These are phyloP conservation scores for Callionymus lyra DNA, from an alignment of 2,113 vertebrate genomes.

Conservation along the genomic window DNA sequence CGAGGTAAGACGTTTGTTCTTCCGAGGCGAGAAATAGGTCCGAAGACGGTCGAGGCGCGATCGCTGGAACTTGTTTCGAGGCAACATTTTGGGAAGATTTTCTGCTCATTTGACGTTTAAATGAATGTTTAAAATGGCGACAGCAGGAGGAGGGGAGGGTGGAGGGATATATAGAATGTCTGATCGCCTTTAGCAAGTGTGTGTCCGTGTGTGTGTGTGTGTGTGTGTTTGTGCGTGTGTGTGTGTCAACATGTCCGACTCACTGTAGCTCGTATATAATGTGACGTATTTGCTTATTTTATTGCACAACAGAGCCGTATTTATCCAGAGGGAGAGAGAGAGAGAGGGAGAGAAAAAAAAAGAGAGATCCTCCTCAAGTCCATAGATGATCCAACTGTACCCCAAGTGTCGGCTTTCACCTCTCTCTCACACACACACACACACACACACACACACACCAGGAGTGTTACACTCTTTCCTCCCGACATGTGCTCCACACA, in stretches of 20 bases:
- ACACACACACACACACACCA: background rate
- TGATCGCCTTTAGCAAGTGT: constrained; percentile 36
- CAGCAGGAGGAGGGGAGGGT: constrained; percentile 59
- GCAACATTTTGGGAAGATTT: constrained; percentile 51
- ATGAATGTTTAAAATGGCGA: constrained; percentile 78
- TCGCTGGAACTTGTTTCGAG: constrained; percentile 58
- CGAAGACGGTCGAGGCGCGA: constrained; percentile 13
- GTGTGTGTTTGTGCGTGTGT: constrained; percentile 46
- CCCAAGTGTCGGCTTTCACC: constrained; percentile 23
- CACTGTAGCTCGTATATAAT: constrained; percentile 46
- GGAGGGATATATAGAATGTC: constrained; percentile 43
- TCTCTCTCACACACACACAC: constrained; percentile 9
- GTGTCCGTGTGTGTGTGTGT: constrained; percentile 13
- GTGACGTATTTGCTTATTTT: constrained; percentile 60
- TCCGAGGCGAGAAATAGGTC: constrained; percentile 10
- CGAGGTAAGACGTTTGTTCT: constrained; percentile 66
- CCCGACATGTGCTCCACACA: constrained; percentile 46
- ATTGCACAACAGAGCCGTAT: constrained; percentile 53
- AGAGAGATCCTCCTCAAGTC: constrained; percentile 1
- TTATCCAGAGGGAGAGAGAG: constrained; percentile 19
- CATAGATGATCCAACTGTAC: constrained; percentile 25
- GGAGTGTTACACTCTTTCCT: constrained; percentile 36
- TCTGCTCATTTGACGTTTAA: constrained; percentile 59
- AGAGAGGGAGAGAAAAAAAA: too few relatives aligned
- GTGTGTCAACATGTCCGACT: constrained; percentile 58